phyloP scores from a whole-genome alignment of 2,113 vertebrate species.

The Enhydra lutris region DNA sequence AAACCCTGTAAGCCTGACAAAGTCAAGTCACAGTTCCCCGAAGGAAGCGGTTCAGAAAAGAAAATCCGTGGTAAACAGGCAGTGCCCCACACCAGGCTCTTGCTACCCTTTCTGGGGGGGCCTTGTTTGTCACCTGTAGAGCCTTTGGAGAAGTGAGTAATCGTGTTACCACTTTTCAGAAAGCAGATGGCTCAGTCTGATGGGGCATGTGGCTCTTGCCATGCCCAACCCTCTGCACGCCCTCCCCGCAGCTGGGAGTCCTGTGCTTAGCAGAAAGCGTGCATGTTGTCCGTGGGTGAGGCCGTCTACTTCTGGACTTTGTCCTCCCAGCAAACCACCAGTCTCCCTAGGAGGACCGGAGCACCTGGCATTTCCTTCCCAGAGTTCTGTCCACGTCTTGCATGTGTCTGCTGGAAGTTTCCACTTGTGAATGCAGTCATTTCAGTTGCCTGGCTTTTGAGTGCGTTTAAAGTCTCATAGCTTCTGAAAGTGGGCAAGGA shows the following conservation, averaged over 20 bases:
- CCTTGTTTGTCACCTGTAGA: neutral
- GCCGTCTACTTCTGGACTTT: neutral
- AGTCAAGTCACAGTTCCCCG: neutral
- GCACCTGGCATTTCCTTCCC: neutral
- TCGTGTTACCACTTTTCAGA: slow-evolving; percentile 31
- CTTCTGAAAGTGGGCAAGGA: neutral
- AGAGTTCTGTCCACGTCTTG: neutral
- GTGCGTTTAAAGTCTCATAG: neutral
- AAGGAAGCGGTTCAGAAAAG: slow-evolving; percentile 32
- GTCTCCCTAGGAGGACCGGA: neutral
- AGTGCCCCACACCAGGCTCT: neutral
- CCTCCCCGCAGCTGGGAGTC: accelerated
- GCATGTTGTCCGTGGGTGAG: neutral
- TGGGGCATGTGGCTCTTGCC: neutral
- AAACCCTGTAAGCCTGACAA: slow-evolving; percentile 15
- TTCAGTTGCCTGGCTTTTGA: neutral
- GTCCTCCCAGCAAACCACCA: neutral
- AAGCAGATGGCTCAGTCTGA: slow-evolving; percentile 49
- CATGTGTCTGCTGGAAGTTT: neutral
- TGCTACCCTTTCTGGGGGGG: slow-evolving; percentile 49
- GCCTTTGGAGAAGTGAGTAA: slow-evolving; percentile 58
- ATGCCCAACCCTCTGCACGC: accelerated
- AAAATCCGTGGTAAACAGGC: slow-evolving; percentile 1
- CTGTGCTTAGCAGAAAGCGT: neutral
- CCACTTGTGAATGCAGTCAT: neutral